Evolutionary conservation across 2,888 invertebrate genomes (phyloP).

Genomic region (Stomorhina lunata): DNA sequence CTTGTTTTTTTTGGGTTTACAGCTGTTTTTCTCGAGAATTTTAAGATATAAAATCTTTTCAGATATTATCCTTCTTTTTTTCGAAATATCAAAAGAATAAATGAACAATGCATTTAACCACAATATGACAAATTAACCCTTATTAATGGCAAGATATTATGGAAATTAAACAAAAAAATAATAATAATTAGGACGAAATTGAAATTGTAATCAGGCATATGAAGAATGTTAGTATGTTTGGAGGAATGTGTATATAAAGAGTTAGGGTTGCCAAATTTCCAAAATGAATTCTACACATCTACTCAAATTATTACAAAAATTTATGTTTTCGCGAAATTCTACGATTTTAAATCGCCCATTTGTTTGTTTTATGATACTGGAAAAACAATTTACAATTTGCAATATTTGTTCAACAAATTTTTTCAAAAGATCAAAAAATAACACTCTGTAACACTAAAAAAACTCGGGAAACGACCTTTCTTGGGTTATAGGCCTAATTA

Average conservation of each 20-base stretch:
- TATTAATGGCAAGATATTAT: constrained; percentile 40
- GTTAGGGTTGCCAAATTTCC: constrained; percentile 1
- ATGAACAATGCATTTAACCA: constrained; percentile 35
- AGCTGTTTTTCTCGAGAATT: constrained; percentile 41
- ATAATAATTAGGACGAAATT: constrained; percentile 26
- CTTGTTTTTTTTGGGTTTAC: constrained; percentile 12
- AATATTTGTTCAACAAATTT: no score
- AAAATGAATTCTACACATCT: neutral
- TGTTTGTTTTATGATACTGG: no score
- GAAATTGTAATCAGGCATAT: neutral
- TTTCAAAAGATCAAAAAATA: no score
- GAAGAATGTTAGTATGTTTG: no score
- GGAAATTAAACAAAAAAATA: constrained; percentile 26
- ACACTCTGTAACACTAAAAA: no score
- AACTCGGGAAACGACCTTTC: no score
- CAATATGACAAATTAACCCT: constrained; percentile 52
- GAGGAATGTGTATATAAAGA: neutral
- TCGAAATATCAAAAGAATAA: constrained; percentile 31
- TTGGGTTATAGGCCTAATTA: no score
- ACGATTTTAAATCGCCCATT: no score
- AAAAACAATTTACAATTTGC: no score
- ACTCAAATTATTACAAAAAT: neutral
- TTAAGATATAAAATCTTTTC: constrained; percentile 22
- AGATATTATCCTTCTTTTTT: constrained; percentile 11
- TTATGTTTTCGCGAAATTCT: no score